Base-by-base conservation (phyloP, 2,113 vertebrate species). In the Micronisus gabar region DNA sequence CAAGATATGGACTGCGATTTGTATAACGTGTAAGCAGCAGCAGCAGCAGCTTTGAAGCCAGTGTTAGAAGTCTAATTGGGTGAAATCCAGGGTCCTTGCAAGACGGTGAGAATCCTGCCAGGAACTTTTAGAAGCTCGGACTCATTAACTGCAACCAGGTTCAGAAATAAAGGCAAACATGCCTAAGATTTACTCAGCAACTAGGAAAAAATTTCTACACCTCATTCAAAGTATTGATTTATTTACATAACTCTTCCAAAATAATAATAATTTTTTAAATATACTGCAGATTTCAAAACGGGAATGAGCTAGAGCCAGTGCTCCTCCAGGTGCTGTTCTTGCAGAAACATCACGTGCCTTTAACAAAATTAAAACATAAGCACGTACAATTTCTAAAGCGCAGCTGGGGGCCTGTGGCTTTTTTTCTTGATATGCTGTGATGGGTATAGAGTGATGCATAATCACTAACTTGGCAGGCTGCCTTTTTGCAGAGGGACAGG, bases 351-450 rank as follows among this genome's bases (percentile, higher is more conserved):
- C 65, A 11, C 3, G 26, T 56, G 41, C 75, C 56, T 93, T 55
- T 56, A 94, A 95, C 80, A 65, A 89, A 91, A 90, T 89, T 81
- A 97, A 96, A 96, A 68, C 20, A 36, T 34, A 47, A 16, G 12
- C 73, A 75, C 0, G 1, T 88, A 73, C 62, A 58, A 70, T 83
- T 93, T 90, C 85, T 91, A 88, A 92, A 86, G 6, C 78, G 66
- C 95, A 86, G 68, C 75, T 36, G 40, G 36, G 34, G 17, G 53
- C 62, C 93, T 82, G 36, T 5, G 7, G 50, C 53, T 92, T 91
- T 71, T 65, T 48, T 94, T 36, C 45, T 62, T 53, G n/a, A 70
- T 93, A 65, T 81, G 53, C 59, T 15, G 36, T 87, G 62, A 76
- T 59, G 50, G 41, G 73, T 7, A 12, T 36, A 22, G 38, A 61